Conservation (phyloP, 2,797 vertebrate species). For the Bradypus variegatus region DNA sequence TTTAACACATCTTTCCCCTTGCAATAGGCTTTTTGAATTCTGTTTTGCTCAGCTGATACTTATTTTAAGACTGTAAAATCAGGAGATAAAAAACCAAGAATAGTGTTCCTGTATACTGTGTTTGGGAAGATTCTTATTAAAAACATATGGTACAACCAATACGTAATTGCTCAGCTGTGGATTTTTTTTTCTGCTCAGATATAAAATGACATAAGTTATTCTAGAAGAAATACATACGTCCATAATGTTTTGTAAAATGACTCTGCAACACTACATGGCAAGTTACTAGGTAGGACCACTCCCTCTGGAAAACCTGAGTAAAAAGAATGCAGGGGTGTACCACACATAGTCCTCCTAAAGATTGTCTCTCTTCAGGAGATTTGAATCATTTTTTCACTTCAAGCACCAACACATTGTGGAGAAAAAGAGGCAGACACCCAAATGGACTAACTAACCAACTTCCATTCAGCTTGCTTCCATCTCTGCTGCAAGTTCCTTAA, state of each 20-base stretch:
- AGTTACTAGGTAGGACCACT: not conserved
- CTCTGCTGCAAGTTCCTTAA: not conserved
- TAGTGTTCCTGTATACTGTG: not conserved
- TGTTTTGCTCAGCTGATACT: conserved; percentile 23
- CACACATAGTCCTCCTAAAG: not conserved
- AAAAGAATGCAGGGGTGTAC: not conserved
- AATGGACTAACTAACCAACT: not conserved
- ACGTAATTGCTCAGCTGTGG: not conserved
- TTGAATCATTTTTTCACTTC: not conserved
- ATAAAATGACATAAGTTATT: not conserved
- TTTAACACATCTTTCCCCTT: conserved; percentile 20
- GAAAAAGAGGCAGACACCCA: not conserved
- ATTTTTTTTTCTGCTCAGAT: not conserved
- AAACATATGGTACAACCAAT: not conserved
- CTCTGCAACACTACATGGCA: not conserved
- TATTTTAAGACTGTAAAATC: conserved; percentile 33
- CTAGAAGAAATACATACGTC: not conserved
- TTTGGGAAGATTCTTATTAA: not conserved
- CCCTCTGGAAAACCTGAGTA: not conserved
- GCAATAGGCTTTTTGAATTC: conserved; percentile 9
- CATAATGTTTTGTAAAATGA: not conserved
- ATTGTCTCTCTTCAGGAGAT: not conserved
- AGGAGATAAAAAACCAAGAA: not conserved
- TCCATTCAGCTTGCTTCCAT: not conserved
- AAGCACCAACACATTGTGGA: not conserved